Conservation (phyloP, 2,113 vertebrate species). For the Hydrochoerus hydrochaeris region DNA sequence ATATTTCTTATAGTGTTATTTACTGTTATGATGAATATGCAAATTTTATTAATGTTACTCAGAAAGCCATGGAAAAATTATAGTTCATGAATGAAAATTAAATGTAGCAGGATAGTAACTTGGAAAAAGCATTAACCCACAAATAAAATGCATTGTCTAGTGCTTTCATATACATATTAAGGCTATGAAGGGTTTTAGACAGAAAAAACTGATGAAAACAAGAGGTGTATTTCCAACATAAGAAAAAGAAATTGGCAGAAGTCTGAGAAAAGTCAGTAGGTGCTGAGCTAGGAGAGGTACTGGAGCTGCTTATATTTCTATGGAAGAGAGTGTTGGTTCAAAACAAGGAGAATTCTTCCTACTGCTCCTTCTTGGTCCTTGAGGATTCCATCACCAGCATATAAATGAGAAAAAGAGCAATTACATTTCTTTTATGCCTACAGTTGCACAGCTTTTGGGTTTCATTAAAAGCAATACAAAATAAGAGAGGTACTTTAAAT, state of each 20-base stretch:
- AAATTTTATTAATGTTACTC: slow-evolving; percentile 71
- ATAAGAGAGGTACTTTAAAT: not conserved
- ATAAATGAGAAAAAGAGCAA: slow-evolving; percentile 49
- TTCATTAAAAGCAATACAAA: slow-evolving; percentile 41
- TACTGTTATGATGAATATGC: slow-evolving; percentile 71
- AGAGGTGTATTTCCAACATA: not conserved
- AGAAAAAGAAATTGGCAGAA: not conserved
- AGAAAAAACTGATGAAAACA: not conserved
- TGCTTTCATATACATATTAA: not conserved
- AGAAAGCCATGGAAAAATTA: slow-evolving; percentile 63
- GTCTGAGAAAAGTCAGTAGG: not conserved
- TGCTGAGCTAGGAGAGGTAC: too few relatives aligned
- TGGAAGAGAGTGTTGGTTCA: accelerated
- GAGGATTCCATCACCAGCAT: not conserved
- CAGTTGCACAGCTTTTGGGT: slow-evolving; percentile 3
- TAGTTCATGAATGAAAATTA: slow-evolving; percentile 68
- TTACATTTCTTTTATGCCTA: slow-evolving; percentile 24
- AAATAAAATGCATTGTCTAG: not conserved
- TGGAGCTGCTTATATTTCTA: not conserved
- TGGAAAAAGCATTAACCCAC: not conserved
- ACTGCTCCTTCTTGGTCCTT: not conserved
- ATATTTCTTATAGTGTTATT: slow-evolving; percentile 78
- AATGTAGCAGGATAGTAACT: slow-evolving; percentile 27
- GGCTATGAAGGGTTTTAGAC: not conserved
- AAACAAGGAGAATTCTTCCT: not conserved